A percentile compares a stretch with the other conserved stretches of the same genome.
These are phyloP conservation scores for Copidosoma floridanum DNA, from an alignment of 1,140 invertebrate species.

Conservation along the genomic window DNA sequence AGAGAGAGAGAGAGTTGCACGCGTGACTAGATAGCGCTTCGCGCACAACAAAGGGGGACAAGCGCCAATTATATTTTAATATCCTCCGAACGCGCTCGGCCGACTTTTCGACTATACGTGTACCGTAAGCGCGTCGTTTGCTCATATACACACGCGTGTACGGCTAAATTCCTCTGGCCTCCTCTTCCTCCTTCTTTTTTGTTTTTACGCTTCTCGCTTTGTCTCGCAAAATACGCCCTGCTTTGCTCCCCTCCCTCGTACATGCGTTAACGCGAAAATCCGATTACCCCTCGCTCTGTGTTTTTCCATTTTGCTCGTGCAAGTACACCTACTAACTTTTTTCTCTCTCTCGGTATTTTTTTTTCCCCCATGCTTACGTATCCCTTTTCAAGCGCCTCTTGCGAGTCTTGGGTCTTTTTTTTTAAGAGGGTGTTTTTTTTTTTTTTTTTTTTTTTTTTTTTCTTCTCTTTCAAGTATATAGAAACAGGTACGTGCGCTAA, in stretches of 20 bases:
- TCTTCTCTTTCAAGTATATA: too few relatives aligned
- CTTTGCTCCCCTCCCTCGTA: too few relatives aligned
- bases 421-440: too few relatives aligned
- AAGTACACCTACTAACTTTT: conserved; percentile 7
- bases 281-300: conserved; percentile 4
- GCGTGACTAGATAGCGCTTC: conserved; percentile 50
- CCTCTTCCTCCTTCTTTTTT: neutral
- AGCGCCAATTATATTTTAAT: conserved; percentile 53
- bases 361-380: too few relatives aligned
- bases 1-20: conserved; percentile 19
- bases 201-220: neutral
- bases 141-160: too few relatives aligned
- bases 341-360: too few relatives aligned
- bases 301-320: conserved; percentile 5
- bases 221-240: too few relatives aligned
- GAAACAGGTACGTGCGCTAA: too few relatives aligned
- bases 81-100: conserved; percentile 24
- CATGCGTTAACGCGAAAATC: neutral
- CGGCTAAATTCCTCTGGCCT: conserved; percentile 31
- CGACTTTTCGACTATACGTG: conserved; percentile 9
- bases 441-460: too few relatives aligned
- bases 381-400: too few relatives aligned
- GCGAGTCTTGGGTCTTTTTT: too few relatives aligned
- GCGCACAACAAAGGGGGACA: conserved; percentile 43
- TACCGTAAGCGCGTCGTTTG: conserved; percentile 11